Percentiles rank a stretch among this genome's conserved stretches.
Conservation (phyloP, 2,888 invertebrate species). For the Agonopterix alstromeriana region DNA sequence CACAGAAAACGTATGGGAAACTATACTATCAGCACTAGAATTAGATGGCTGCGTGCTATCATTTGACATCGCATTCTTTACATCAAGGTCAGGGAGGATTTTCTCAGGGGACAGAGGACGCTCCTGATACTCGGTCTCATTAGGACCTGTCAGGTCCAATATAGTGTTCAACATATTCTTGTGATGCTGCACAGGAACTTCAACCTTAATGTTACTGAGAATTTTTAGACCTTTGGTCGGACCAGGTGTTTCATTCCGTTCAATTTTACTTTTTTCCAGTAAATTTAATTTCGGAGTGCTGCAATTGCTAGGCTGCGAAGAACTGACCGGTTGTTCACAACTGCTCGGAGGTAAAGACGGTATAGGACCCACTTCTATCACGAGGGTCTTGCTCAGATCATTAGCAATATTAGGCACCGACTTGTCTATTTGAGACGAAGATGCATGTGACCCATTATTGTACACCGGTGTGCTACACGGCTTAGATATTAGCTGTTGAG, state of each 20-base stretch:
- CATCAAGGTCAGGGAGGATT: conserved; percentile 61
- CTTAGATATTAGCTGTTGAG: conserved; percentile 49
- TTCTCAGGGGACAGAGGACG: conserved; percentile 47
- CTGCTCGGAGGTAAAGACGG: conserved; percentile 1
- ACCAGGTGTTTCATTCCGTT: conserved; percentile 37
- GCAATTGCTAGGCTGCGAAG: neutral
- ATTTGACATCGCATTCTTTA: conserved; percentile 42
- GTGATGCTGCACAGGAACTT: conserved; percentile 67
- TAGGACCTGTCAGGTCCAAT: conserved; percentile 59
- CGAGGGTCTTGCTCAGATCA: conserved; percentile 54
- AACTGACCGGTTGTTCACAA: neutral
- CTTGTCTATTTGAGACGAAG: conserved; percentile 33
- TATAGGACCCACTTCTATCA: conserved; percentile 64
- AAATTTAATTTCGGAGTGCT: neutral
- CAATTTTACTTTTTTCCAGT: conserved; percentile 13
- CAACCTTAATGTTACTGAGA: conserved; percentile 72
- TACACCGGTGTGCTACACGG: conserved; percentile 38
- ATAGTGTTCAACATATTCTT: conserved; percentile 65
- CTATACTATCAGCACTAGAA: conserved; percentile 37
- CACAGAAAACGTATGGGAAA: conserved; percentile 57
- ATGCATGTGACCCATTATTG: conserved; percentile 25
- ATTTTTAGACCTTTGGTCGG: conserved; percentile 65
- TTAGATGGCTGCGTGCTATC: conserved; percentile 39
- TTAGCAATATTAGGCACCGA: conserved; percentile 20
- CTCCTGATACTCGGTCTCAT: conserved; percentile 47